phyloP scores from a whole-genome alignment of 2,113 vertebrate species.

The Lichenostomus cassidix region DNA sequence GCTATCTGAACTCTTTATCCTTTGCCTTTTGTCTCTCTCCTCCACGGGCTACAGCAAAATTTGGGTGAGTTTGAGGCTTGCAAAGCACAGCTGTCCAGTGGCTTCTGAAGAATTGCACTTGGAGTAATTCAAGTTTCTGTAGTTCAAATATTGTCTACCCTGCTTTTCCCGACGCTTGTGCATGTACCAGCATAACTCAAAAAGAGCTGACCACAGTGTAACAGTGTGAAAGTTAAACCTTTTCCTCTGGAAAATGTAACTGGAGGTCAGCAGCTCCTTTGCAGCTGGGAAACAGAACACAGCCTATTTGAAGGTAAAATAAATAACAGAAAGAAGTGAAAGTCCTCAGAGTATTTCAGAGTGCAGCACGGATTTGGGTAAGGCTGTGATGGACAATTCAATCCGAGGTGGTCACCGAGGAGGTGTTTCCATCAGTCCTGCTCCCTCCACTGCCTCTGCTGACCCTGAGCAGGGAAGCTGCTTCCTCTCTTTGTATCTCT shows the following conservation, averaged over 20 bases:
- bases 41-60: neutral
- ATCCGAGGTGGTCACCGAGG: fast-evolving
- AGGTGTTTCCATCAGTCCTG: neutral
- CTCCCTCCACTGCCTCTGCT: neutral
- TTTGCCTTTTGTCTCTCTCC: neutral
- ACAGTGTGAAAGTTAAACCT: neutral
- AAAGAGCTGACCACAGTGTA: constrained; percentile 2
- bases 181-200: neutral
- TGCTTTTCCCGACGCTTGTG: constrained; percentile 45
- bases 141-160: constrained; percentile 56
- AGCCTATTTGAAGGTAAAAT: neutral
- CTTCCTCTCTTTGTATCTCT: neutral
- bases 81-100: constrained; percentile 15
- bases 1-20: neutral
- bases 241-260: neutral
- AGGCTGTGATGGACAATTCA: neutral
- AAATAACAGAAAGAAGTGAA: neutral
- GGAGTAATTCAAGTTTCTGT: constrained; percentile 58
- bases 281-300: neutral
- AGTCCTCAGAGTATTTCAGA: neutral
- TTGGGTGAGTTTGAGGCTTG: neutral
- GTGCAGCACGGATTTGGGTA: neutral
- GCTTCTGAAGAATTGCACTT: constrained; percentile 71
- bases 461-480: neutral
- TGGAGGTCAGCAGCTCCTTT: neutral